These are phyloP conservation scores for Anhinga anhinga DNA, from an alignment of 2,113 vertebrate species.

Conservation along the genomic window DNA sequence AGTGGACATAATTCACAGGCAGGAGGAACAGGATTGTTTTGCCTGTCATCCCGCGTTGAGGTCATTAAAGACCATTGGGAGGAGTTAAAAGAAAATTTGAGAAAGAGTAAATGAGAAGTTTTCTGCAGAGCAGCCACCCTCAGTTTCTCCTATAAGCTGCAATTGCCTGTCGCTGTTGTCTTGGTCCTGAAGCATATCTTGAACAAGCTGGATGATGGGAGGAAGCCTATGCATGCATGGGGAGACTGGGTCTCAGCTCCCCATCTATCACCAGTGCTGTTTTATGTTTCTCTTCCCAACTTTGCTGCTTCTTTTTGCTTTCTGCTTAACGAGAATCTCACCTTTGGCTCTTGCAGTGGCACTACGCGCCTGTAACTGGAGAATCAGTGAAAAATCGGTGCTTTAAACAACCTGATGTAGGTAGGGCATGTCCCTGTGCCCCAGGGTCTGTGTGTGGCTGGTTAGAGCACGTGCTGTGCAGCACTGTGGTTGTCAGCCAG, in stretches of 20 bases:
- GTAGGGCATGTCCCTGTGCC: not conserved
- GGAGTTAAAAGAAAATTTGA: not conserved
- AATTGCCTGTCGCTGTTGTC: not conserved
- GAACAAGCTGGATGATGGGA: fast-evolving
- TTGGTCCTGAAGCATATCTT: not conserved
- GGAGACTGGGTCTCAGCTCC: not conserved
- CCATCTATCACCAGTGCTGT: not conserved
- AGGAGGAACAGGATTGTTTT: not conserved
- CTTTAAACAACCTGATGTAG: not conserved
- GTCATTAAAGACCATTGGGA: not conserved
- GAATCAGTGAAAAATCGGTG: not conserved
- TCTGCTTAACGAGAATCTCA: not conserved
- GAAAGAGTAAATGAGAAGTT: not conserved
- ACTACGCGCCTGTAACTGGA: not conserved
- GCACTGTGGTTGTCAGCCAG: not conserved
- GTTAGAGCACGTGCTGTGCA: not conserved
- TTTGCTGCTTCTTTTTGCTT: not conserved
- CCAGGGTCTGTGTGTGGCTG: not conserved
- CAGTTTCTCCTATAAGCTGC: not conserved
- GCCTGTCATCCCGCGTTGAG: not conserved
- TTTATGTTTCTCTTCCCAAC: not conserved
- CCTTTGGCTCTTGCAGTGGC: not conserved
- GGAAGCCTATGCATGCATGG: fast-evolving
- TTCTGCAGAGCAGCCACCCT: not conserved
- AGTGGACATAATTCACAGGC: not conserved